Percentiles rank a stretch among this genome's conserved stretches.
phyloP scores from a whole-genome alignment of 1,140 invertebrate genomes.

The Achroia grisella region DNA sequence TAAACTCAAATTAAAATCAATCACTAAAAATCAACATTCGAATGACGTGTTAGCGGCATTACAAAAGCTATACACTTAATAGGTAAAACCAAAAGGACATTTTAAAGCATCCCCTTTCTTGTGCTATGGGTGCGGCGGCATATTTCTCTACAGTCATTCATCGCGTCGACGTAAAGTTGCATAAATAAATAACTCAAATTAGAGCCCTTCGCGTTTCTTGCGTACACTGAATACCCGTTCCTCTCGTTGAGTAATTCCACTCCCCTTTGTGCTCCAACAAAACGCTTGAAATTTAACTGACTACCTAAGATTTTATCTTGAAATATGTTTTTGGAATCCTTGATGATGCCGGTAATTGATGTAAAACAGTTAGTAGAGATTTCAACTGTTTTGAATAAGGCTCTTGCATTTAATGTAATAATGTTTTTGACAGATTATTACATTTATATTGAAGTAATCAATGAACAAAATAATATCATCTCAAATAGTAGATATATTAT shows the following conservation, averaged over 20 bases:
- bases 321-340: conserved; percentile 4
- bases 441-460: too few relatives aligned
- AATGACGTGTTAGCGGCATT: background rate
- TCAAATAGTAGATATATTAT: too few relatives aligned
- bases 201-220: conserved; percentile 33
- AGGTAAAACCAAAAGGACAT: conserved; percentile 27
- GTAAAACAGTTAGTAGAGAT: background rate
- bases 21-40: background rate
- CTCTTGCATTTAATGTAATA: too few relatives aligned
- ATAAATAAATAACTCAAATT: conserved; percentile 57
- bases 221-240: conserved; percentile 13
- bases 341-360: conserved; percentile 3
- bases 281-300: conserved; percentile 15
- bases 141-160: conserved; percentile 29
- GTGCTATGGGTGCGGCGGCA: conserved; percentile 7
- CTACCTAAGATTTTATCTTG: conserved; percentile 1
- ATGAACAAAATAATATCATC: too few relatives aligned
- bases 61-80: background rate
- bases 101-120: conserved; percentile 38
- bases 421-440: too few relatives aligned
- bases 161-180: conserved; percentile 35
- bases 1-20: background rate
- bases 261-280: conserved; percentile 16
- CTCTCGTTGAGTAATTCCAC: conserved; percentile 17
- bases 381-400: background rate